Evolutionary conservation across 2,888 invertebrate genomes (phyloP).

Genomic region (Scaptomyza flava): DNA sequence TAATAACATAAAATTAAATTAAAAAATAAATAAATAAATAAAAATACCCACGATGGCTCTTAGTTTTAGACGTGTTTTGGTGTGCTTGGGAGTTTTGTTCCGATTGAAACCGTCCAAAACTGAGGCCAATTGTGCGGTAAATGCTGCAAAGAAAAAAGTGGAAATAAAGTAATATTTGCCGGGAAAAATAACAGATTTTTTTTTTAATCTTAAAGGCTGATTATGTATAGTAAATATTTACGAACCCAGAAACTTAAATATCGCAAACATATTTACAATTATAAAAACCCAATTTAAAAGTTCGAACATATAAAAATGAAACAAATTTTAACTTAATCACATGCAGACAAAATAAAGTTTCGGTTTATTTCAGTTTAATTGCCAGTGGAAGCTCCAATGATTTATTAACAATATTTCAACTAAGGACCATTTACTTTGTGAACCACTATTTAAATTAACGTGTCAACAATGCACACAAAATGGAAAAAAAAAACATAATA

Average conservation of each 20-base stretch:
- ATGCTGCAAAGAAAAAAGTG: slow-evolving; percentile 32
- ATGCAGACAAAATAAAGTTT: slow-evolving; percentile 13
- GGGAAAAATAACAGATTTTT: too few species aligned
- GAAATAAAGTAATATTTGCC: neutral
- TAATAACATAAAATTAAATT: neutral
- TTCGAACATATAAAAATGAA: too few species aligned
- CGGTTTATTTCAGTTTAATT: slow-evolving; percentile 35
- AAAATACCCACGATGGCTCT: slow-evolving; percentile 77
- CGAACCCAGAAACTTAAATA: too few species aligned
- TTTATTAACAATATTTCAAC: slow-evolving; percentile 55
- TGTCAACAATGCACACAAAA: slow-evolving; percentile 47
- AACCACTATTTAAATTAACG: slow-evolving; percentile 58
- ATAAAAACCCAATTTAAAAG: too few species aligned
- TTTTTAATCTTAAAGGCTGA: too few species aligned
- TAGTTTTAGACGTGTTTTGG: slow-evolving; percentile 85
- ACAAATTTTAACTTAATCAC: neutral
- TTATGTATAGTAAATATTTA: too few species aligned
- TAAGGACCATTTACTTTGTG: slow-evolving; percentile 52
- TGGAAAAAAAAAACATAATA: neutral
- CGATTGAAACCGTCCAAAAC: slow-evolving; percentile 85
- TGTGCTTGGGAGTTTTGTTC: slow-evolving; percentile 83
- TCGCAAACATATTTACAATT: too few species aligned
- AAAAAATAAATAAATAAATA: too few species aligned
- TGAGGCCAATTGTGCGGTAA: slow-evolving; percentile 83
- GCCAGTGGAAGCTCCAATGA: slow-evolving; percentile 34